phyloP scores from a whole-genome alignment of 2,888 invertebrate genomes.

The Cabera pusaria region DNA sequence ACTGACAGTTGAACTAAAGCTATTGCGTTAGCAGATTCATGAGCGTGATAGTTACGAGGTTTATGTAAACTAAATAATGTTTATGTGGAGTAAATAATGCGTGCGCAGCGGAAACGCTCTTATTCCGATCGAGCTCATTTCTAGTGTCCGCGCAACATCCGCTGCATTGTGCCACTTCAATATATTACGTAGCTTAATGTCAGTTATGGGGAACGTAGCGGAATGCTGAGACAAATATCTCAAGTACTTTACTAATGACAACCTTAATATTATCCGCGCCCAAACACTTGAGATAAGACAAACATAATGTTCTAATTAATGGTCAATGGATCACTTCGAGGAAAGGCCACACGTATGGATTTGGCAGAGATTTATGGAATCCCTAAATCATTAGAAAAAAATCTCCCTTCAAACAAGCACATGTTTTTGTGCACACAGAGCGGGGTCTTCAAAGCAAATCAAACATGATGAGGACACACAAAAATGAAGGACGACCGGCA shows the following conservation, averaged over 20 bases:
- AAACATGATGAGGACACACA: constrained; percentile 60
- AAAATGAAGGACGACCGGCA: constrained; percentile 61
- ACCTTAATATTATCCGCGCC: no score
- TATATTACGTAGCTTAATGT: constrained; percentile 27
- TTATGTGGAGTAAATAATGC: constrained; percentile 29
- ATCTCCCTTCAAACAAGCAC: constrained; percentile 24
- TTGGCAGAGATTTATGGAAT: constrained; percentile 40
- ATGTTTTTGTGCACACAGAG: constrained; percentile 53
- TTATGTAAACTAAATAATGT: constrained; percentile 24
- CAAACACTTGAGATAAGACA: no score
- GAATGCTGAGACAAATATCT: constrained; percentile 1
- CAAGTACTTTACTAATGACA: constrained; percentile 23
- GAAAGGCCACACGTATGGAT: constrained; percentile 35
- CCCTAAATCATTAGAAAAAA: constrained; percentile 23
- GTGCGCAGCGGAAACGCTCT: constrained; percentile 57
- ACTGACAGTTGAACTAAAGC: constrained; percentile 12
- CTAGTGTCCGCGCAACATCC: constrained; percentile 59
- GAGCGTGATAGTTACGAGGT: constrained; percentile 28
- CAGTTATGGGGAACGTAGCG: constrained; percentile 1
- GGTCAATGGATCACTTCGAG: constrained; percentile 21
- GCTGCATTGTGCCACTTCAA: constrained; percentile 60
- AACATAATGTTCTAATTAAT: no score
- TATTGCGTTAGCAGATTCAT: constrained; percentile 19
- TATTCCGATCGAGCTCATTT: constrained; percentile 54
- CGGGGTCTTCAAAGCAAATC: constrained; percentile 66